Evolutionary conservation across 2,797 vertebrate species (phyloP), one percentile per base, ranked within the genome.

Genomic region (Sebastes diaconus): DNA sequence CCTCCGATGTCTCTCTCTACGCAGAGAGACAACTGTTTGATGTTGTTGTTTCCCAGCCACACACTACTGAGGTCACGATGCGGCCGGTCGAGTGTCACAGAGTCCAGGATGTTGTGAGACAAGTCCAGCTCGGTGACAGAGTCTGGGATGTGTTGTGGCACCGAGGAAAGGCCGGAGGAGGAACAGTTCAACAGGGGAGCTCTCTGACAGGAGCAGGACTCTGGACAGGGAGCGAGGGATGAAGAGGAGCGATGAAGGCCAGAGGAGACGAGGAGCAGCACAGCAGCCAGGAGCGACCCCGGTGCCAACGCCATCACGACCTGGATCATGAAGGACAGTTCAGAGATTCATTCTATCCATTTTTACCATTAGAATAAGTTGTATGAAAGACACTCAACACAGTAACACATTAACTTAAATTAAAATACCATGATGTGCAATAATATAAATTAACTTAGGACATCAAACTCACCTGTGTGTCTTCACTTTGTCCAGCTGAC

Each of bases 1-100:
- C 68, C 36, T 34, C 27, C 42, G 3, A 9, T 3, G 24, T 55
- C 36, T 66, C 70, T 79, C 71, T 82, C 84, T 3, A 89, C 10
- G 73, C 94, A 93, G 46, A 98, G 84, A 29, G 94, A 94, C 81
- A 98, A 81, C 77, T 85, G 91, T 8, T 89, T 85, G 72, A 97
- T 86, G n/a, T 73, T 89, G 90, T 96, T 97, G 94, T 96, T 93
- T 64, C 95, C 97, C 78, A 98, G 94, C 90, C 96, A 92, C 39
- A 97, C 77, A 29, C 86, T 94, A 84, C 90, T 95, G 4, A 97
- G 93, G 73, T 85, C 75, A 2, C 18, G 77, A 77, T 78, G 80
- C 20, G 85, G 63, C 29, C 46, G 68, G 70, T 65, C 24, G 11
- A 93, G 87, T n/a, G 68, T 58, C 6, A 96, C 77, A 64, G 84